Evolutionary conservation across 2,113 vertebrate species (phyloP), one percentile per base, ranked within the genome.

Genomic region (Malaclemys terrapin): DNA sequence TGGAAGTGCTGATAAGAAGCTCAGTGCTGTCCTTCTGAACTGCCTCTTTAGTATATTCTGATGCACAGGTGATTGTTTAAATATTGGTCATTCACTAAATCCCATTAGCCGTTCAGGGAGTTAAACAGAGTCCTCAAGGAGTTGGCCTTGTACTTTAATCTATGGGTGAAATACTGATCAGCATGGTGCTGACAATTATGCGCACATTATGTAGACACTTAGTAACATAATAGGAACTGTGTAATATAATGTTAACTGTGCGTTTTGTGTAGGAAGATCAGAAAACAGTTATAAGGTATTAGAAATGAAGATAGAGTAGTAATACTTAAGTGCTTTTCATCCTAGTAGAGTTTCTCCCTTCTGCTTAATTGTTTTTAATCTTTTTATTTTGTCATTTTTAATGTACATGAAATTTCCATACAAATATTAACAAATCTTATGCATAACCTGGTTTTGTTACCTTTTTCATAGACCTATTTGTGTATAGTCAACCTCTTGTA

Each of bases 1-100:
- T 92, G 76, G 91, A 84, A 89, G 47, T 8, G 83, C 31, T 93
- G 57, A 82, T 78, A 93, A 96, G 38, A 6, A 93, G 47, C 87
- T 90, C 45, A 91, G 22, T 17, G 14, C 25, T 9, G 10, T 88
- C 38, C 5, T 11, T 84, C 4, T 80, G 69, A 93, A 83, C 27
- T 59, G 69, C 52, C 59, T 91, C 0, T 90, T 79, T 89, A 45
- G 82, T 95, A 38, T 17, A 2, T 86, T 79, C 2, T 1, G 5
- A 56, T 91, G 12, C 17, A 20, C 69, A 52, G 56, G 17, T 90
- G 53, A n/a, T 87, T 86, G 25, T 57, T 82, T 88, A 69, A 84
- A 49, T 82, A 13, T 10, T 87, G 35, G 5, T 88, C 45, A 69
- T 47, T 76, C 22, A 52, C 47, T 92, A 0, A 0, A 0, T 87